Evolutionary conservation across 1,140 invertebrate species (phyloP), one percentile per base, ranked within the genome.

Genomic region (Oreohelix idahoensis): DNA sequence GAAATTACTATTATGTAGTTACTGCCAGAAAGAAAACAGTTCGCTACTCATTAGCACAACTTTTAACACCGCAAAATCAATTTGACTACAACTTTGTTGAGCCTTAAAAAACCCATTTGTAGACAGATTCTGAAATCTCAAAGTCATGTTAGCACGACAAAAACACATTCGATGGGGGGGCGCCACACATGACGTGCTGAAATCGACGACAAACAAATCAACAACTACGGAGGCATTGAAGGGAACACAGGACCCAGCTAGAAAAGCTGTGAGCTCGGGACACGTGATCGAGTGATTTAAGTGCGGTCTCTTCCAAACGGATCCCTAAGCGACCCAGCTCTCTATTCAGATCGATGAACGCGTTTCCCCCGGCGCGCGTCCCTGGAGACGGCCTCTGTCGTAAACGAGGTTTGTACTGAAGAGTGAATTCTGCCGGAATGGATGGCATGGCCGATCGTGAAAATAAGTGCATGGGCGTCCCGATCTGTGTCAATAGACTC

Each of bases 391-490:
- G 1, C 15, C 42, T 8, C 32, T 53, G 36, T 58, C 42, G 32
- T 77, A 77, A 77, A 77, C 45, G 0, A 77, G n/a, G n/a, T n/a
- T 77, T 77, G 75, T 77, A n/a, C 49, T 35, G 63, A n/a, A 39
- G 77, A 79, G 66, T 79, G 51, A 58, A 79, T 66, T 69, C 63
- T 45, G 20, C 77, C 29, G 63, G 77, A 79, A 79, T 79, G 77
- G 77, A 79, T 79, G 77, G 58, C 32, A 45, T 26, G 51, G 20
- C 49, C 23, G 51, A 38, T 79, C 77, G 77, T 36, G 51, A 79
- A 45, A 79, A 39, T 63, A 79, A 79, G 51, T 79, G 77, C 77
- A 63, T 42, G 63, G 53, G 53, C 63, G 77, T 42, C 77, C 35
- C 77, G 1, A 36, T 63, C 77, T 77, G 75, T 77, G 75, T 77